phyloP scores from a whole-genome alignment of 2,113 vertebrate genomes.

The Oreochromis spilurus region DNA sequence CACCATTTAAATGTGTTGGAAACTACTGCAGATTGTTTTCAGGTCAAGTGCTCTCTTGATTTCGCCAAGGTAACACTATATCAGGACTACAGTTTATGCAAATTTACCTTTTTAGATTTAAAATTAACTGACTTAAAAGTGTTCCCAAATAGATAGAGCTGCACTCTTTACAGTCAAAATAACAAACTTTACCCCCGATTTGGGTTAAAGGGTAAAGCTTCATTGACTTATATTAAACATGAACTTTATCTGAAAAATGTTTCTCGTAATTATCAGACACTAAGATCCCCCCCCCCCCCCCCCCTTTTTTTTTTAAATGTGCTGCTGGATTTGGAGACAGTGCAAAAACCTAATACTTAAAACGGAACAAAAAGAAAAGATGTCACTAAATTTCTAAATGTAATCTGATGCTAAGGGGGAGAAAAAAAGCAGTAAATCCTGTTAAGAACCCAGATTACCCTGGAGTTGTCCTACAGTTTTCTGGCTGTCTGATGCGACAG shows the following conservation, averaged over 20 bases:
- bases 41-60: neutral
- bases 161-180: neutral
- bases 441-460: neutral
- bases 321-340: neutral
- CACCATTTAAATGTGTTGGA: neutral
- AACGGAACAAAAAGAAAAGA: rapidly evolving
- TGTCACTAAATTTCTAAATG: neutral
- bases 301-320: too few species aligned
- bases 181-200: neutral
- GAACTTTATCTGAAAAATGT: neutral
- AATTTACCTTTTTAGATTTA: neutral
- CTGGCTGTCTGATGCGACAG: neutral
- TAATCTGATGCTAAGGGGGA: neutral
- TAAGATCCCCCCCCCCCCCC: too few species aligned
- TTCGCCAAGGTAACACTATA: neutral
- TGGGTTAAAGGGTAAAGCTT: neutral
- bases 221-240: neutral
- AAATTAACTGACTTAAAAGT: neutral
- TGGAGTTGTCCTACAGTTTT: neutral
- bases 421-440: neutral
- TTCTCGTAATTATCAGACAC: neutral
- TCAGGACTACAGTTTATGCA: neutral
- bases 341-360: neutral
- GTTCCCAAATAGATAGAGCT: neutral
- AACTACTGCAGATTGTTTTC: neutral